Conservation (phyloP, 1,140 invertebrate species). For the Procambarus virginalis region DNA sequence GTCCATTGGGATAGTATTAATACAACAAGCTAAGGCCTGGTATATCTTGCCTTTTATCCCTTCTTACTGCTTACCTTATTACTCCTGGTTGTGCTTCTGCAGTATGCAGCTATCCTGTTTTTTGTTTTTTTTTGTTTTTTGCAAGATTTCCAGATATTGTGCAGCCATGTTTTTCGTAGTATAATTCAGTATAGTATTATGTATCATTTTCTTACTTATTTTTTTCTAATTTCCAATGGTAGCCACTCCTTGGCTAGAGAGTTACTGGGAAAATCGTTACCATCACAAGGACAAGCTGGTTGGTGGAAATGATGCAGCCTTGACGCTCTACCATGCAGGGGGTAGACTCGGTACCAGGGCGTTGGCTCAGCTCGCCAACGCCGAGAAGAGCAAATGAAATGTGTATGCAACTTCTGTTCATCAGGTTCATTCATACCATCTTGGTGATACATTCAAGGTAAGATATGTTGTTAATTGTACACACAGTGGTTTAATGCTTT, state of each 20-base stretch:
- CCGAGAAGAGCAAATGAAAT: constrained; percentile 73
- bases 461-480: not conserved
- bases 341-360: constrained; percentile 79
- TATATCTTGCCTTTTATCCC: no score
- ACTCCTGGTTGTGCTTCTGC: no score
- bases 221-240: constrained; percentile 18
- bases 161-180: constrained; percentile 79
- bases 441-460: constrained; percentile 82
- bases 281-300: constrained; percentile 85
- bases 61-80: no score
- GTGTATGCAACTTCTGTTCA: constrained; percentile 76
- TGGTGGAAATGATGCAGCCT: constrained; percentile 81
- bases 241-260: constrained; percentile 80
- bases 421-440: constrained; percentile 81
- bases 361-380: constrained; percentile 73
- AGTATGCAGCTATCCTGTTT: no score
- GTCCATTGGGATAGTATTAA: no score
- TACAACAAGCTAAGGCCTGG: no score
- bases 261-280: constrained; percentile 95
- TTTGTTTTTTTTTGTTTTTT: no score
- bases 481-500: no score
- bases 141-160: no score
- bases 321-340: constrained; percentile 81
- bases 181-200: no score
- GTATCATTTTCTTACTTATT: no score